Percentiles rank a stretch among this genome's conserved stretches.
phyloP scores from a whole-genome alignment of 2,113 vertebrate genomes.

The Argyrosomus japonicus region DNA sequence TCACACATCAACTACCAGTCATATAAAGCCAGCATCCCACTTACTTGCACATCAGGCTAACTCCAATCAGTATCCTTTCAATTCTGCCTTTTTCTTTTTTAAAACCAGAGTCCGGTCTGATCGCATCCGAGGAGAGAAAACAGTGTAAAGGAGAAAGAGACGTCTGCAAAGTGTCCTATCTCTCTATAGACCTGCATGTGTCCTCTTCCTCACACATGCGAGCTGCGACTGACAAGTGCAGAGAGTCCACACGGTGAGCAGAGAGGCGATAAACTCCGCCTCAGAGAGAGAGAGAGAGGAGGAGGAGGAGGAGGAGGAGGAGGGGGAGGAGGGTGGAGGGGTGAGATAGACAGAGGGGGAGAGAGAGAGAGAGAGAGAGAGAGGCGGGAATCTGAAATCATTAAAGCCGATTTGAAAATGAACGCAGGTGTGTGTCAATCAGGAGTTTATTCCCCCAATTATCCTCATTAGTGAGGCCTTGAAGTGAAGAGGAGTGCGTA shows the following conservation, averaged over 20 bases:
- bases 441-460: constrained; percentile 39
- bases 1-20: not conserved
- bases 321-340: not conserved
- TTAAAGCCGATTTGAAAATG: constrained; percentile 57
- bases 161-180: constrained; percentile 6
- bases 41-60: constrained; percentile 71
- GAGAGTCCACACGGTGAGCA: constrained; percentile 65
- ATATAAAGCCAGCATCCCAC: constrained; percentile 53
- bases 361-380: constrained; percentile 15
- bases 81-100: constrained; percentile 15
- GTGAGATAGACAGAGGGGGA: constrained; percentile 9
- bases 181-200: constrained; percentile 18
- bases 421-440: constrained; percentile 51
- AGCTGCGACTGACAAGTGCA: constrained; percentile 77
- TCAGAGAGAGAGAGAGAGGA: constrained; percentile 46
- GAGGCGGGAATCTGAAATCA: constrained; percentile 67
- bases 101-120: not conserved
- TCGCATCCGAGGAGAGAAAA: constrained; percentile 5
- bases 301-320: not conserved
- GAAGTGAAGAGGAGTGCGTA: constrained; percentile 3
- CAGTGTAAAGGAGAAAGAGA: not conserved
- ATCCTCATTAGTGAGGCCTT: constrained; percentile 26
- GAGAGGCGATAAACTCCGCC: constrained; percentile 76
- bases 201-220: constrained; percentile 51
- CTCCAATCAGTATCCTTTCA: constrained; percentile 56